Evolutionary conservation across 2,113 vertebrate genomes (phyloP).

Genomic region (Heteronetta atricapilla): DNA sequence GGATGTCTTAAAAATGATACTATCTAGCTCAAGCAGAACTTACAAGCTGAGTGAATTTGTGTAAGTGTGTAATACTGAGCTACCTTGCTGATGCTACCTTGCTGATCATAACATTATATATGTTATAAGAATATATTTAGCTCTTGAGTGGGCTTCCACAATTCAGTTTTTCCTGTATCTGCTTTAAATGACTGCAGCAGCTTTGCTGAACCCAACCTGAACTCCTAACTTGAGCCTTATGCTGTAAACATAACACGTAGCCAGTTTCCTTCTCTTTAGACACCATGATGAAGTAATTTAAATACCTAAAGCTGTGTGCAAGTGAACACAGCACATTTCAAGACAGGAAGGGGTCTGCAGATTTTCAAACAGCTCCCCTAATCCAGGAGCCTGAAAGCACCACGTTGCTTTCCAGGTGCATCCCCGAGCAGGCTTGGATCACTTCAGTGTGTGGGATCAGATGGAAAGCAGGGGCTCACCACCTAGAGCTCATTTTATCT

Average conservation of each 20-base stretch:
- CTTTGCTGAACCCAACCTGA: neutral
- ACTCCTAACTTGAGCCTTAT: neutral
- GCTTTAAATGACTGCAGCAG: neutral
- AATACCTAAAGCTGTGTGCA: neutral
- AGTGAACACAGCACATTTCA: neutral
- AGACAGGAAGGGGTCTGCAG: neutral
- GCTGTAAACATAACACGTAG: neutral
- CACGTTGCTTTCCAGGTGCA: neutral
- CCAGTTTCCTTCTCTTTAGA: neutral
- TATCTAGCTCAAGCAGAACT: slow-evolving; percentile 27
- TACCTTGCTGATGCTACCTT: neutral
- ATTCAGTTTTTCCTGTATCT: neutral
- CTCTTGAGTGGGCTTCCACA: neutral
- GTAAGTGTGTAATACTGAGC: neutral
- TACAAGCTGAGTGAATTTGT: neutral
- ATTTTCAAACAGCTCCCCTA: neutral
- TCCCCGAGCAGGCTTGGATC: neutral
- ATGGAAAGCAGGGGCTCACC: neutral
- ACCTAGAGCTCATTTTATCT: neutral
- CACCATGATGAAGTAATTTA: neutral
- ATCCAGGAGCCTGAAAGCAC: neutral
- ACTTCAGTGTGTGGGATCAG: neutral
- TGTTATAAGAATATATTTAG: neutral
- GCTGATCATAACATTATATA: neutral
- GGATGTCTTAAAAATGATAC: neutral